These are phyloP conservation scores for Sprattus sprattus DNA, from an alignment of 2,113 vertebrate species.

Conservation along the genomic window DNA sequence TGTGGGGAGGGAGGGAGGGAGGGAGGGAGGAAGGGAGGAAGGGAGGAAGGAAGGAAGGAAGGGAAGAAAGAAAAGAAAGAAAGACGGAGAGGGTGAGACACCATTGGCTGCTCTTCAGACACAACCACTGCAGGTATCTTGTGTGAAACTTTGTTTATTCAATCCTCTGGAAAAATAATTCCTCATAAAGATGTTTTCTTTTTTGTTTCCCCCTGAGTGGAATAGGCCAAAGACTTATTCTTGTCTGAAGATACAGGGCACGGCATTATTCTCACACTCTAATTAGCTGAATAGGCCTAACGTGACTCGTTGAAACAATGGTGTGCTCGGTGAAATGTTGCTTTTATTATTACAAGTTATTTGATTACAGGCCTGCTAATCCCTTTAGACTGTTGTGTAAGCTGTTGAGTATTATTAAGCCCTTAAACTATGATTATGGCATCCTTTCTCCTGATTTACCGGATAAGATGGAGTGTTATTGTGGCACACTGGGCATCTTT, in stretches of 20 bases:
- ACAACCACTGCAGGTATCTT: background rate
- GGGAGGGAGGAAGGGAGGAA: background rate
- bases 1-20: background rate
- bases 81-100: background rate
- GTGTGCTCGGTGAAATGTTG: background rate
- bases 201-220: background rate
- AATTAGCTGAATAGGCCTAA: constrained; percentile 12
- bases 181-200: background rate
- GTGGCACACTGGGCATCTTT: constrained; percentile 44
- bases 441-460: constrained; percentile 61
- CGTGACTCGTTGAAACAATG: background rate
- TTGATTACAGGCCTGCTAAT: constrained; percentile 71
- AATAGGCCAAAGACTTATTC: background rate
- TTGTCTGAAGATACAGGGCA: background rate
- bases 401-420: constrained; percentile 69
- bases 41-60: background rate
- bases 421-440: constrained; percentile 69
- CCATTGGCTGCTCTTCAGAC: background rate
- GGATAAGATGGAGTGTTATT: constrained; percentile 55
- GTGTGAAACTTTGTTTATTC: background rate
- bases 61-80: background rate
- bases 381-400: constrained; percentile 64
- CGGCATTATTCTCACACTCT: background rate
- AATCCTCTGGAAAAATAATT: background rate
- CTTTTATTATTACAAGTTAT: constrained; percentile 67